phyloP scores from a whole-genome alignment of 2,888 invertebrate genomes.

The Leucophora obtusa region DNA sequence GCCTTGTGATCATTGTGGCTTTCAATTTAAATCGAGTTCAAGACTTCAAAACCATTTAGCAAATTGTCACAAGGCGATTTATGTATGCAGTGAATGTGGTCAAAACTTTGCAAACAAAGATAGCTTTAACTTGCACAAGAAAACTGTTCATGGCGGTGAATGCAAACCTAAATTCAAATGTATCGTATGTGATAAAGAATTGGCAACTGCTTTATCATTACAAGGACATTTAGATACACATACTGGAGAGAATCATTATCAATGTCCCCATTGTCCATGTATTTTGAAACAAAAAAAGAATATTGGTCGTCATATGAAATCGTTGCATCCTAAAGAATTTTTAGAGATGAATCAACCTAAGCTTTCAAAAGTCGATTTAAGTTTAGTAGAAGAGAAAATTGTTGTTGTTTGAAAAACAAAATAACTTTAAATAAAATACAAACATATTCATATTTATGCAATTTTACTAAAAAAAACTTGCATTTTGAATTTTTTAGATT shows the following conservation, averaged over 20 bases:
- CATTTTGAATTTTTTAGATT: no score
- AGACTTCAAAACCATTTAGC: slow-evolving; percentile 13
- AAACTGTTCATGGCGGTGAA: slow-evolving; percentile 11
- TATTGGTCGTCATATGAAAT: no score
- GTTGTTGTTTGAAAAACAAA: no score
- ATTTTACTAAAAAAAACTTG: no score
- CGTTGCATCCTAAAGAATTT: no score
- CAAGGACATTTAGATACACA: slow-evolving; percentile 62
- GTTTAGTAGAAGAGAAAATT: no score
- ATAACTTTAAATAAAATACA: no score
- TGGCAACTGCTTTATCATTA: slow-evolving; percentile 24
- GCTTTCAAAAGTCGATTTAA: no score
- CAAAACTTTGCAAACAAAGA: slow-evolving; percentile 21
- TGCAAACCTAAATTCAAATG: neutral
- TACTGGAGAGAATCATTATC: slow-evolving; percentile 56
- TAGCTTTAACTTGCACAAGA: slow-evolving; percentile 31
- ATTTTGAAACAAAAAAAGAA: slow-evolving; percentile 6
- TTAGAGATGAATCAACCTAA: no score
- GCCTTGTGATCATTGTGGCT: slow-evolving; percentile 30
- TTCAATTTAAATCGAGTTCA: slow-evolving; percentile 17
- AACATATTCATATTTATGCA: no score
- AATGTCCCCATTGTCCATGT: slow-evolving; percentile 57
- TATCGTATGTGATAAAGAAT: slow-evolving; percentile 38
- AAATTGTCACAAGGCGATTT: slow-evolving; percentile 29
- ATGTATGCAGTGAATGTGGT: slow-evolving; percentile 32